Conservation (phyloP, 2,888 invertebrate species). For the Agrypnus murinus region DNA sequence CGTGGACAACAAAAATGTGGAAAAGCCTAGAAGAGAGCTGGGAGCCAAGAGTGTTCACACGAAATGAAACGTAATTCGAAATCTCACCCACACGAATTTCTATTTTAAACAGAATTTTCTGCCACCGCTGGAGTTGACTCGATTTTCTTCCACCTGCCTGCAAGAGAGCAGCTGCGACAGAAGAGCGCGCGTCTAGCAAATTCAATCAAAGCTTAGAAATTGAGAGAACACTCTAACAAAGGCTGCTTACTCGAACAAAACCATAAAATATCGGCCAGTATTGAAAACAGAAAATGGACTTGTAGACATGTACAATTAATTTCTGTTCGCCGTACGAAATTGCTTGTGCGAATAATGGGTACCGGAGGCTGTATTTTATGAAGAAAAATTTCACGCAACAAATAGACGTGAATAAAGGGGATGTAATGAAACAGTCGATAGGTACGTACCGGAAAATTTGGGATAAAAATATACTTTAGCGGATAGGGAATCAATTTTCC, state of each 20-base stretch:
- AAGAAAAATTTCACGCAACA: not conserved
- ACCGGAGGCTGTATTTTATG: not conserved
- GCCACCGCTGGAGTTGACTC: not conserved
- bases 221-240: slow-evolving; percentile 8
- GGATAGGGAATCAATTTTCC: slow-evolving; percentile 3
- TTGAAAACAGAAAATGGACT: slow-evolving; percentile 26
- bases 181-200: not conserved
- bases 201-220: not conserved
- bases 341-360: not conserved
- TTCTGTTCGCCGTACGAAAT: slow-evolving; percentile 13
- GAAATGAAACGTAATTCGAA: slow-evolving; percentile 17
- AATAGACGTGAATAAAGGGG: not conserved
- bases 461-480: slow-evolving; percentile 13
- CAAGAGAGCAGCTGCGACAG: slow-evolving; percentile 11
- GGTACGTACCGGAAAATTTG: slow-evolving; percentile 4
- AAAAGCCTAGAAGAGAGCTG: not conserved
- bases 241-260: slow-evolving; percentile 21
- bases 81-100: slow-evolving; percentile 19
- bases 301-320: slow-evolving; percentile 24
- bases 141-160: slow-evolving; percentile 1
- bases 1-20: not conserved
- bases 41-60: slow-evolving; percentile 7
- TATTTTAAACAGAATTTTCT: slow-evolving; percentile 2
- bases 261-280: slow-evolving; percentile 17
- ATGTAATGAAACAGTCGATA: slow-evolving; percentile 1